Conservation (phyloP, 2,888 invertebrate genomes). For the Aromia moschata region DNA sequence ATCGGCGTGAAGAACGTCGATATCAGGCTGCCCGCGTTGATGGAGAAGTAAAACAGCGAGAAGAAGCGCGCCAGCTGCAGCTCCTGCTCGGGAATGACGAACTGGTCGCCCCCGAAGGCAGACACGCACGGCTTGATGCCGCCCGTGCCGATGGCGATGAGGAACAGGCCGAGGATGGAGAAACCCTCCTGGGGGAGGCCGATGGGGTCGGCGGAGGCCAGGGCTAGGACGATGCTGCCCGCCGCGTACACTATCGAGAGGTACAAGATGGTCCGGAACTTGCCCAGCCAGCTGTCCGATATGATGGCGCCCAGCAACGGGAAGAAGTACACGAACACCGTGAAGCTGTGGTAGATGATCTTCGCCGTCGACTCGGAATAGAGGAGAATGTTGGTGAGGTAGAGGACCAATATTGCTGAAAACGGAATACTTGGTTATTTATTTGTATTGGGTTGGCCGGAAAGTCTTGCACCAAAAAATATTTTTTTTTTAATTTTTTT, state of each 20-base stretch:
- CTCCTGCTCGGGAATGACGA: slow-evolving; percentile 81
- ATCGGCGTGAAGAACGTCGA: slow-evolving; percentile 90
- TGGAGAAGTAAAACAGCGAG: slow-evolving; percentile 93
- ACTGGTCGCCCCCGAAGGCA: slow-evolving; percentile 96
- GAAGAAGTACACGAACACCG: slow-evolving; percentile 89
- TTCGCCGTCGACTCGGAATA: slow-evolving; percentile 81
- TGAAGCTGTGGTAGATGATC: slow-evolving; percentile 88
- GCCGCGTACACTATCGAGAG: slow-evolving; percentile 86
- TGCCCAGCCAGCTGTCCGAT: slow-evolving; percentile 92
- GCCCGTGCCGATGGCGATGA: slow-evolving; percentile 91
- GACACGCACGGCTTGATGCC: slow-evolving; percentile 97
- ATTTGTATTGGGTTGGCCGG: too few species aligned
- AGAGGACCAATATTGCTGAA: slow-evolving; percentile 91
- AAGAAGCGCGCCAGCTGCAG: slow-evolving; percentile 85
- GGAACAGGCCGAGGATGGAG: slow-evolving; percentile 70
- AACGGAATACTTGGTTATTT: too few species aligned
- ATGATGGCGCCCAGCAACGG: slow-evolving; percentile 92
- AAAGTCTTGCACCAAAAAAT: too few species aligned
- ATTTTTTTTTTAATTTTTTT: too few species aligned
- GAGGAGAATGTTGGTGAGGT: slow-evolving; percentile 80
- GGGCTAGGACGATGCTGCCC: slow-evolving; percentile 82
- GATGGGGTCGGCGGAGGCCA: slow-evolving; percentile 72
- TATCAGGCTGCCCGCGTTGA: slow-evolving; percentile 89
- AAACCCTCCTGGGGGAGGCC: slow-evolving; percentile 66
- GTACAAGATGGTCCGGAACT: slow-evolving; percentile 90